Percentiles rank a stretch among this genome's conserved stretches.
These are phyloP conservation scores for Lamproptera curius DNA, from an alignment of 2,888 invertebrate species.

Conservation along the genomic window DNA sequence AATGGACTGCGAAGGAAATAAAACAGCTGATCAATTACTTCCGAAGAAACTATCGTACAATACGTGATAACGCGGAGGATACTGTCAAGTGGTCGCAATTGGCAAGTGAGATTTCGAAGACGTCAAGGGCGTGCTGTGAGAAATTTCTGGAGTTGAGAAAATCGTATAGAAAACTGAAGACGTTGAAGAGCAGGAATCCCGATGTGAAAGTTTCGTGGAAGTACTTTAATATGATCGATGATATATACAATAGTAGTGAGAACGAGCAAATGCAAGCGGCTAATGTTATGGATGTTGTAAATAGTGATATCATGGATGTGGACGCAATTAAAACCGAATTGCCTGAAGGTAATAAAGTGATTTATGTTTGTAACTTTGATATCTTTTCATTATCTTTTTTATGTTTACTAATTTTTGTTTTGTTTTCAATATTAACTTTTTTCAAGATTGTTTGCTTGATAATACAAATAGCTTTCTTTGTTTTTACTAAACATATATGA, in stretches of 20 bases:
- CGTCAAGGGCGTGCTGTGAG: constrained; percentile 43
- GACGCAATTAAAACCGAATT: constrained; percentile 27
- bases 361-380: too few relatives aligned
- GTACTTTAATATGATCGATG: constrained; percentile 56
- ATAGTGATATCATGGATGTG: constrained; percentile 34
- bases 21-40: constrained; percentile 54
- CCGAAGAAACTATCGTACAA: constrained; percentile 41
- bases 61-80: constrained; percentile 41
- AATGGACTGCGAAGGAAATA: constrained; percentile 59
- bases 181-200: constrained; percentile 53
- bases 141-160: constrained; percentile 61
- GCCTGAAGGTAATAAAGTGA: constrained; percentile 31
- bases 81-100: constrained; percentile 42
- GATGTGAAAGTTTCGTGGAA: constrained; percentile 63
- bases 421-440: too few relatives aligned
- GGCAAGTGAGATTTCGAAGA: constrained; percentile 41
- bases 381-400: too few relatives aligned
- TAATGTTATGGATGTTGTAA: constrained; percentile 26
- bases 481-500: neutral
- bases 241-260: constrained; percentile 42
- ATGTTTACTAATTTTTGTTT: too few relatives aligned
- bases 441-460: too few relatives aligned
- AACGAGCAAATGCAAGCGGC: constrained; percentile 9
- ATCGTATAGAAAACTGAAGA: constrained; percentile 60
- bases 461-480: too few relatives aligned